These are phyloP conservation scores for Parapsyche elsis DNA, from an alignment of 1,140 invertebrate genomes.

Conservation along the genomic window DNA sequence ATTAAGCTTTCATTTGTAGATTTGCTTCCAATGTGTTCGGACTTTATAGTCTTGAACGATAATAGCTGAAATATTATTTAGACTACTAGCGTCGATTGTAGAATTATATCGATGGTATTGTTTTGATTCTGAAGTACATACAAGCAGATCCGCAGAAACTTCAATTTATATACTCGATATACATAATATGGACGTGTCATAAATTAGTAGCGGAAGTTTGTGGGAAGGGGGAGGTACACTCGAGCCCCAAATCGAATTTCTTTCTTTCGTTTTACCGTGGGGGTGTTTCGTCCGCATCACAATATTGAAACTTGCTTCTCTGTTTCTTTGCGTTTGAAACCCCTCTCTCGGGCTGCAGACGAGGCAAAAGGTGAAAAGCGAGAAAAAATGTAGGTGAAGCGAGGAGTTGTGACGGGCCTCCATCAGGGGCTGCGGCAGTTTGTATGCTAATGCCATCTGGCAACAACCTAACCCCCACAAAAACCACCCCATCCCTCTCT, in stretches of 20 bases:
- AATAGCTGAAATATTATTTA: too few species aligned
- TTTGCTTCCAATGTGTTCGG: too few species aligned
- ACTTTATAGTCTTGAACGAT: too few species aligned
- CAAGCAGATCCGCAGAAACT: too few species aligned
- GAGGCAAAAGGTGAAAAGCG: slow-evolving; percentile 47
- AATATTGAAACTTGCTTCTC: slow-evolving; percentile 43
- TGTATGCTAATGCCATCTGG: slow-evolving; percentile 54
- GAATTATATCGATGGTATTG: too few species aligned
- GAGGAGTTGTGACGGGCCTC: slow-evolving; percentile 52
- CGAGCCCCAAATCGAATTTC: slow-evolving; percentile 17
- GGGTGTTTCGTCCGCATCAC: slow-evolving; percentile 37
- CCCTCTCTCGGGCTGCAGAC: background rate
- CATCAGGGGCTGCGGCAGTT: slow-evolving; percentile 53
- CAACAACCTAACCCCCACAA: background rate
- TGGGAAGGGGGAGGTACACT: background rate
- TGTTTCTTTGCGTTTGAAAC: slow-evolving; percentile 17
- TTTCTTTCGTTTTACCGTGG: slow-evolving; percentile 2
- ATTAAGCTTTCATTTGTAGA: too few species aligned
- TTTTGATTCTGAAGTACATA: too few species aligned
- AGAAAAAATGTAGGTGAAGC: slow-evolving; percentile 51
- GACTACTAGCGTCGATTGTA: too few species aligned
- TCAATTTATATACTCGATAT: too few species aligned
- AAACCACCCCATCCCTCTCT: background rate
- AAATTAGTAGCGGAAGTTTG: background rate
- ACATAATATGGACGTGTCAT: background rate